Conservation (phyloP, 2,797 vertebrate genomes). For the Hoplostethus mediterraneus region DNA sequence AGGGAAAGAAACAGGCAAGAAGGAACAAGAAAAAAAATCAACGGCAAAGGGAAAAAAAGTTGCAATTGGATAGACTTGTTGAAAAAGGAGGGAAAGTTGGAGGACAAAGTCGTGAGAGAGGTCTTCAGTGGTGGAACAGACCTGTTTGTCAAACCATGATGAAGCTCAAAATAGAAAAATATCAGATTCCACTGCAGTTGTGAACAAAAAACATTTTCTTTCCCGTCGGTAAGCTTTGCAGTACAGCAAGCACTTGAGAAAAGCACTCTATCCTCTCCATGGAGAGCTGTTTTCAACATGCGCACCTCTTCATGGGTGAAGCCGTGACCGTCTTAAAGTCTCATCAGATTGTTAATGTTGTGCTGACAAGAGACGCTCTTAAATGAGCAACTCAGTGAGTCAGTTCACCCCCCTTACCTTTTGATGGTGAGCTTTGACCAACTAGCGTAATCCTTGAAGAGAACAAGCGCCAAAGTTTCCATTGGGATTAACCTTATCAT, state of each 20-base stretch:
- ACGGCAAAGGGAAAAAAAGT: not conserved
- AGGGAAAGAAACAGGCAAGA: conserved; percentile 82
- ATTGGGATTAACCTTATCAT: conserved; percentile 61
- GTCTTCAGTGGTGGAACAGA: conserved; percentile 69
- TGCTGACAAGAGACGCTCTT: conserved; percentile 14
- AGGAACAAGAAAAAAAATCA: conserved; percentile 78
- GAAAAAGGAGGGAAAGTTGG: conserved; percentile 56
- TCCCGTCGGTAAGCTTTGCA: conserved; percentile 59
- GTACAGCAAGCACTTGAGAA: conserved; percentile 49
- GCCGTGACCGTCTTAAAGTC: conserved; percentile 27
- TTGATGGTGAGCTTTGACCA: conserved; percentile 55
- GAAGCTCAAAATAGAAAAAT: conserved; percentile 66
- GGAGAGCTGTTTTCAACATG: conserved; percentile 41
- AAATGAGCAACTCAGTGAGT: conserved; percentile 25
- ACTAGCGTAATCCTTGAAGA: conserved; percentile 55
- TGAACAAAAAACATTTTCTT: conserved; percentile 66
- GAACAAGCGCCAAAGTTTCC: conserved; percentile 58
- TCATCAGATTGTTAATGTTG: conserved; percentile 19
- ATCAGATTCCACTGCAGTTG: conserved; percentile 45
- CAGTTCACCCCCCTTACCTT: conserved; percentile 31
- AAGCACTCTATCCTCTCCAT: conserved; percentile 24
- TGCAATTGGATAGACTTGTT: not conserved
- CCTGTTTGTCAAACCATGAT: conserved; percentile 70
- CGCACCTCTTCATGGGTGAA: not conserved
- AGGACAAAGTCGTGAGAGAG: conserved; percentile 55